Evolutionary conservation across 2,888 invertebrate genomes (phyloP), one percentile per base, ranked within the genome.

Genomic region (Polyommatus icarus): DNA sequence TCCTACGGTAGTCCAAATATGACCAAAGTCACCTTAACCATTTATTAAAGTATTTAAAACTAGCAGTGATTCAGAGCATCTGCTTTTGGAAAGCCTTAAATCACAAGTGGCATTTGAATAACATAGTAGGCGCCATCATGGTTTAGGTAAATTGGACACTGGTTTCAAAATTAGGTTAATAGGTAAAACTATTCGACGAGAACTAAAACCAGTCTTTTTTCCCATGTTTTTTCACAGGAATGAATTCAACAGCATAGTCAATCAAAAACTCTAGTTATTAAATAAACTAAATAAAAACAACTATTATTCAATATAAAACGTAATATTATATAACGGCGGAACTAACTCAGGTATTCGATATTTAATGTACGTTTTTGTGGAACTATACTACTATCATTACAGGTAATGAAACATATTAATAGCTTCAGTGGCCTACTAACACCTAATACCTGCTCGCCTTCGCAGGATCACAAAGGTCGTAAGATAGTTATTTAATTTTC

Each of bases 371-470:
- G 50, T 75, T 67, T 67, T 67, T 29, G 29, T 67, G 61, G 4
- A 12, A 24, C 29, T 18, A 75, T 75, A n/a, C n/a, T 29, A 29
- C 50, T 75, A 29, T 75, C 54, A 54, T 54, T 75, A 75, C 54
- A 29, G 29, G 54, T 54, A 54, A 75, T 75, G 54, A 29, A 75
- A 75, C 29, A 75, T 54, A 54, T 54, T 75, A 75, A 75, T 75
- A 32, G 75, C 75, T 75, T 54, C 29, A 29, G 50, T 54, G 50
- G 20, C 29, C 75, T 40, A 75, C 73, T 24, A 20, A 15, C 50
- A 75, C 54, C 12, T 24, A 24, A 40, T 73, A 40, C 40, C 24
- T 10, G 73, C 12, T 73, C 46, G 18, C 75, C 75, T 75, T 75
- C 50, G 50, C 67, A 67, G 20, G 54, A 75, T 75, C 50, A 29